These are phyloP conservation scores for Ameiurus melas DNA, from an alignment of 2,113 vertebrate genomes.

Conservation along the genomic window DNA sequence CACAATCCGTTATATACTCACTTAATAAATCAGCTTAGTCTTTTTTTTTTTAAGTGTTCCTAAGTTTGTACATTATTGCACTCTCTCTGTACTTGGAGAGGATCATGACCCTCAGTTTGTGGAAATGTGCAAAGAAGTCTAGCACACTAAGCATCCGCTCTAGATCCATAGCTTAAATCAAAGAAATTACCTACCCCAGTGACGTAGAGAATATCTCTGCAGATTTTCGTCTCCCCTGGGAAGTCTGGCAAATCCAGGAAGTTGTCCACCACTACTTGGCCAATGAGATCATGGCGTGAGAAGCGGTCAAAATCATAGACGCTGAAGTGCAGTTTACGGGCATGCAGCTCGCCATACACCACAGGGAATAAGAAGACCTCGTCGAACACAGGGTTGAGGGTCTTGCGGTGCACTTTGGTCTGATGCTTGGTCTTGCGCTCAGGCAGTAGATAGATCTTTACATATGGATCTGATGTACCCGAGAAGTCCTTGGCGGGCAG, in stretches of 20 bases:
- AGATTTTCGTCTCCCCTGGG: slow-evolving; percentile 92
- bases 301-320: slow-evolving; percentile 99
- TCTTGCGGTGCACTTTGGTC: slow-evolving; percentile 99
- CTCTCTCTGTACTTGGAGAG: background rate
- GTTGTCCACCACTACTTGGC: slow-evolving; percentile 96
- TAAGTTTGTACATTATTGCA: background rate
- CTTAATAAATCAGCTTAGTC: background rate
- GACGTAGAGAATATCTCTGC: slow-evolving; percentile 94
- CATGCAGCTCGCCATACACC: slow-evolving; percentile 84
- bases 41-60: background rate
- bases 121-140: background rate
- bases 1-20: background rate
- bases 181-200: slow-evolving; percentile 84
- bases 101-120: background rate
- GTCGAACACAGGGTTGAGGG: slow-evolving; percentile 94
- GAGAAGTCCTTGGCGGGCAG: slow-evolving; percentile 98
- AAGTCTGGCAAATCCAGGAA: slow-evolving; percentile 97
- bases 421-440: slow-evolving; percentile 98
- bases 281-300: slow-evolving; percentile 95
- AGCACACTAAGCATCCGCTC: background rate
- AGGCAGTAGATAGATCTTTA: slow-evolving; percentile 97
- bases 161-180: background rate
- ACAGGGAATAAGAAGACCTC: slow-evolving; percentile 97
- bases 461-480: slow-evolving; percentile 96
- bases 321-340: slow-evolving; percentile 95